phyloP scores from a whole-genome alignment of 2,888 invertebrate genomes.

The Oxyscelio sp. region DNA sequence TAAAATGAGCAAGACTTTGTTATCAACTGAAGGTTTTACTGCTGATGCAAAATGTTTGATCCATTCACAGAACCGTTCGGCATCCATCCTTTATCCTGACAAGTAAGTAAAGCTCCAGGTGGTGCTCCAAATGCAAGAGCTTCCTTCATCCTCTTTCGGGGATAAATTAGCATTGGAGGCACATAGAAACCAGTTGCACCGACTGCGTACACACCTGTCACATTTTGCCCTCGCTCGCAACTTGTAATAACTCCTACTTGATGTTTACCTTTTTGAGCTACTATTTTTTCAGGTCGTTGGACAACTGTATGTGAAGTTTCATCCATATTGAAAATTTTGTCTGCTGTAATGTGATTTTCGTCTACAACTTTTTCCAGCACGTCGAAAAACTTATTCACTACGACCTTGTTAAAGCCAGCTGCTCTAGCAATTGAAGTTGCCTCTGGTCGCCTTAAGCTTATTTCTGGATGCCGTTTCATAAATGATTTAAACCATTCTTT shows the following conservation, averaged over 20 bases:
- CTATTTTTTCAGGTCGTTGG: neutral
- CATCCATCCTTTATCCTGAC: too few relatives aligned
- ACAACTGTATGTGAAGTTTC: neutral
- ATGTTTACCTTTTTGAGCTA: constrained; percentile 65
- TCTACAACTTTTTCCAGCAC: neutral
- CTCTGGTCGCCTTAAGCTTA: constrained; percentile 25
- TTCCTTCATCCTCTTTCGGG: constrained; percentile 63
- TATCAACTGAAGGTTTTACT: too few relatives aligned
- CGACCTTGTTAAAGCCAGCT: constrained; percentile 32
- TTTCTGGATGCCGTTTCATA: constrained; percentile 23
- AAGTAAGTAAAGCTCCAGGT: too few relatives aligned
- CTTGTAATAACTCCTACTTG: constrained; percentile 73
- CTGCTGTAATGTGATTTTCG: neutral
- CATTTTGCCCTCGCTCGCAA: constrained; percentile 76
- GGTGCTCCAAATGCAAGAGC: constrained; percentile 70
- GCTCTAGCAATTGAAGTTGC: constrained; percentile 43
- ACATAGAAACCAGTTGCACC: constrained; percentile 76
- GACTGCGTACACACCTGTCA: constrained; percentile 74
- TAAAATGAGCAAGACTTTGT: too few relatives aligned
- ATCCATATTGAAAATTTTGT: neutral
- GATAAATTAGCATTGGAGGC: constrained; percentile 78
- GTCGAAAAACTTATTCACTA: constrained; percentile 25
- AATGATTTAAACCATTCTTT: constrained; percentile 8
- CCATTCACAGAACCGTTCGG: too few relatives aligned
- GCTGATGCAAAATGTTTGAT: too few relatives aligned